phyloP scores from a whole-genome alignment of 2,113 vertebrate species.

The Argyrosomus japonicus region DNA sequence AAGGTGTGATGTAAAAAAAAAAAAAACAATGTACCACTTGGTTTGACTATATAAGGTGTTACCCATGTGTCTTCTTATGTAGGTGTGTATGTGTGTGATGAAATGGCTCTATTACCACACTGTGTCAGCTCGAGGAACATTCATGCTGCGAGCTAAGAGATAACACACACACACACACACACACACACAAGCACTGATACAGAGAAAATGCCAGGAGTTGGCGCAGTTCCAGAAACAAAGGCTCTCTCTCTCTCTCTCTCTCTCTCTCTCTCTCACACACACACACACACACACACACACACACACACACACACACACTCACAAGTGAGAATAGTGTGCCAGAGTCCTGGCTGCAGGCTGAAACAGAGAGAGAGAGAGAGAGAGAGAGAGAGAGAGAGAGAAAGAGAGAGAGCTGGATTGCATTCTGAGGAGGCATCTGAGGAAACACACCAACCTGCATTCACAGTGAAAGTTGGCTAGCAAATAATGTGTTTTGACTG shows the following conservation, averaged over 20 bases:
- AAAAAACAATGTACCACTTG: not conserved
- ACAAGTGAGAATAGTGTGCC: not conserved
- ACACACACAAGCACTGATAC: not conserved
- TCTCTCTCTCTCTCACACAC: not conserved
- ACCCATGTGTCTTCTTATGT: not conserved
- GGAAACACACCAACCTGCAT: not conserved
- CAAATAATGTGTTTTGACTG: not conserved
- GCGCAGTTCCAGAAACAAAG: not conserved
- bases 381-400: not conserved
- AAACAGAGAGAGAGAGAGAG: not conserved
- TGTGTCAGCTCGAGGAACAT: conserved; percentile 5
- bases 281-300: not conserved
- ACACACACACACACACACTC: conserved; percentile 2
- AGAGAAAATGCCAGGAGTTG: not conserved
- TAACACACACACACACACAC: conserved; percentile 22
- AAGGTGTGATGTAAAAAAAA: not conserved
- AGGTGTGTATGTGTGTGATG: not conserved
- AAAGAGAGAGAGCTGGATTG: not conserved
- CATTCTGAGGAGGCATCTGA: conserved; percentile 5
- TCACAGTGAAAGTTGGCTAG: not conserved
- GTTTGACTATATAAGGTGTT: not conserved
- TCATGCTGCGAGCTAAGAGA: conserved; percentile 34
- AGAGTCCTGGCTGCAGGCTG: not conserved
- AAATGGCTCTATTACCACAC: conserved; percentile 31
- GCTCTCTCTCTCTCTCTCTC: not conserved